Evolutionary conservation across 2,113 vertebrate species (phyloP), one percentile per base, ranked within the genome.

Genomic region (Spea multiplicata): DNA sequence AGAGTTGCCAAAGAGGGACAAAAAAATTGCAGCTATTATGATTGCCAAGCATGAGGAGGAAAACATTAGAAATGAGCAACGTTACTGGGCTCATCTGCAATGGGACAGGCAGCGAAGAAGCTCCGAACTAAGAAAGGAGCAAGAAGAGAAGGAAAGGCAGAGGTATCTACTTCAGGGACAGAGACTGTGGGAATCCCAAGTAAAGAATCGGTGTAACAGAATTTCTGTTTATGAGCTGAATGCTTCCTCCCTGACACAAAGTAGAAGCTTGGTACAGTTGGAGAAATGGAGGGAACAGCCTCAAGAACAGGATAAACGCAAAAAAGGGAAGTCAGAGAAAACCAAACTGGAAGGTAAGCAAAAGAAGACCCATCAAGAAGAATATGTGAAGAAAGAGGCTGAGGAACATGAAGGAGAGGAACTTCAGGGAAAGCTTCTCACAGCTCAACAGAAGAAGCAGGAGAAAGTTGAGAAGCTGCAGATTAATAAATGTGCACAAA

Each of bases 11-110:
- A 93, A 97, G 83, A 93, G 96, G 2, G 97, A 99, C 86, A 94
- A 95, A 9, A 99, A 99, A 88, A 99, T 99, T 8, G 97, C 97
- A 0, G 96, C 97, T 0, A 84, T 99, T 72, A 99, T 99, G 97
- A 89, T 99, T 4, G 97, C 97, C 48, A 88, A 93, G 45, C 96
- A 95, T 81, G 96, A 99, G 81, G 97, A 99, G 85, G 95, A 97
- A 76, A 95, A 89, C 83, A 88, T 99, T 81, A 85, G 96, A 91
- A 93, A 92, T 53, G 94, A 96, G 86, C 97, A 95, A 66, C 91
- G 95, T 62, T 94, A 95, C 45, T 94, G 91, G 0, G 96, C 97
- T 6, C 97, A 98, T 82, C 90, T 95, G 8, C 96, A 96, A 86
- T 98, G 97, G 97, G 97, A 98, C 85, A 94, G 91, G 64, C 96